Conservation (phyloP, 2,113 vertebrate genomes). For the Cheilinus undulatus region DNA sequence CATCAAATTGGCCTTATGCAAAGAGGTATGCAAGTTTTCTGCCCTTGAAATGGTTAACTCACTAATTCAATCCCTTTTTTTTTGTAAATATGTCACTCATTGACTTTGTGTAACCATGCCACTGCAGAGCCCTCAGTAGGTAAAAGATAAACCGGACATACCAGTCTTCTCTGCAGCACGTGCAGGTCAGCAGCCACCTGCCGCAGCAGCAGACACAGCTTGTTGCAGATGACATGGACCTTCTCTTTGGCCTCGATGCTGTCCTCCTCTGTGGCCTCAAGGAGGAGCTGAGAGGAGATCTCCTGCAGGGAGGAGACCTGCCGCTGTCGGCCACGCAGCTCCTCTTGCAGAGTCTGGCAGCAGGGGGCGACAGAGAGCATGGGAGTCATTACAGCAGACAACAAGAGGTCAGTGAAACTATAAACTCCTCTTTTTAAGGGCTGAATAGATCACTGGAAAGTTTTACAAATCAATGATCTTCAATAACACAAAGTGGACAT, state of each 20-base stretch:
- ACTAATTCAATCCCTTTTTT: background rate
- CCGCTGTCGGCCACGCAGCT: constrained; percentile 81
- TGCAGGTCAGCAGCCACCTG: constrained; percentile 83
- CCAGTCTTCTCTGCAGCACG: constrained; percentile 80
- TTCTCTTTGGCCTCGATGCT: constrained; percentile 90
- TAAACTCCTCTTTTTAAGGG: no score
- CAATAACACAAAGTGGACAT: no score
- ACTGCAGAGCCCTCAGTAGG: background rate
- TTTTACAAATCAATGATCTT: no score
- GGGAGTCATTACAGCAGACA: background rate
- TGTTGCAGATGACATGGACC: constrained; percentile 88
- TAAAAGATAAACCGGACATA: constrained; percentile 54
- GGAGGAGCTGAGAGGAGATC: constrained; percentile 85
- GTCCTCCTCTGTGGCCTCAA: constrained; percentile 82
- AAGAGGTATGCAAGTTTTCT: no score
- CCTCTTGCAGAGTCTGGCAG: constrained; percentile 86
- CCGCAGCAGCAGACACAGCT: constrained; percentile 86
- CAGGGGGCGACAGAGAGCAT: constrained; percentile 31
- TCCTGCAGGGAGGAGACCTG: constrained; percentile 86
- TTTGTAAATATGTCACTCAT: background rate
- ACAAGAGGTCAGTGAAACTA: no score
- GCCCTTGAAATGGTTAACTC: no score
- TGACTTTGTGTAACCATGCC: background rate
- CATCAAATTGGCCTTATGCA: no score
- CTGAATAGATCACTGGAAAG: no score